Evolutionary conservation across 2,888 invertebrate genomes (phyloP).

Genomic region (Athetis lepigone): DNA sequence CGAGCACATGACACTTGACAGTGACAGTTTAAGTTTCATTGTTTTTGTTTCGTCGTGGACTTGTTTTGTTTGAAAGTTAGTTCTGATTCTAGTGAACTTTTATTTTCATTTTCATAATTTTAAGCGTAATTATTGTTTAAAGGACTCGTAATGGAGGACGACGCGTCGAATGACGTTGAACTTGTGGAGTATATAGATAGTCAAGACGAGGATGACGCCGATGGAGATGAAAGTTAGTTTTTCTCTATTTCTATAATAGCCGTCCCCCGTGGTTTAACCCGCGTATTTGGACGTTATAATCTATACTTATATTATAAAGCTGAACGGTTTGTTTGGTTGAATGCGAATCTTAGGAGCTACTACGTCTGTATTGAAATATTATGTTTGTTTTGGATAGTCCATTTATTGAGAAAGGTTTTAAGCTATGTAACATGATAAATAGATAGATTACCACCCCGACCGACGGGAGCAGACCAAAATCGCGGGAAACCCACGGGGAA

Average conservation of each 20-base stretch:
- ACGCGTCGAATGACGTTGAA: slow-evolving; percentile 56
- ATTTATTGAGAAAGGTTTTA: no score
- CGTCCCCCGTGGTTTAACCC: no score
- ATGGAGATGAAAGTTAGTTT: slow-evolving; percentile 52
- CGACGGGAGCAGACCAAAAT: no score
- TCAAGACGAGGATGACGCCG: slow-evolving; percentile 31
- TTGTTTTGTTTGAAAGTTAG: slow-evolving; percentile 6
- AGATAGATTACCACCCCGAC: no score
- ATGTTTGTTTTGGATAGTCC: no score
- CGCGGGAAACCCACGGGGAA: no score
- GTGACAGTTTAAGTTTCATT: not conserved
- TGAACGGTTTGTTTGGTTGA: no score
- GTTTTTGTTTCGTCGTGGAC: not conserved
- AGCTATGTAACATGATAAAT: no score
- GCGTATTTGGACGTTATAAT: no score
- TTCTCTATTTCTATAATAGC: not conserved
- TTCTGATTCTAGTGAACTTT: not conserved
- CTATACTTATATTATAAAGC: no score
- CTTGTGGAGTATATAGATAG: slow-evolving; percentile 54
- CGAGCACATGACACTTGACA: not conserved
- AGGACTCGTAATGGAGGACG: slow-evolving; percentile 50
- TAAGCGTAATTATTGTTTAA: not conserved
- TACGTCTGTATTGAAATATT: no score
- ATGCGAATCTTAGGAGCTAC: no score
- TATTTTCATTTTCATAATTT: not conserved